These are phyloP conservation scores for Poecile montanus DNA, from an alignment of 2,797 vertebrate genomes.

Conservation along the genomic window DNA sequence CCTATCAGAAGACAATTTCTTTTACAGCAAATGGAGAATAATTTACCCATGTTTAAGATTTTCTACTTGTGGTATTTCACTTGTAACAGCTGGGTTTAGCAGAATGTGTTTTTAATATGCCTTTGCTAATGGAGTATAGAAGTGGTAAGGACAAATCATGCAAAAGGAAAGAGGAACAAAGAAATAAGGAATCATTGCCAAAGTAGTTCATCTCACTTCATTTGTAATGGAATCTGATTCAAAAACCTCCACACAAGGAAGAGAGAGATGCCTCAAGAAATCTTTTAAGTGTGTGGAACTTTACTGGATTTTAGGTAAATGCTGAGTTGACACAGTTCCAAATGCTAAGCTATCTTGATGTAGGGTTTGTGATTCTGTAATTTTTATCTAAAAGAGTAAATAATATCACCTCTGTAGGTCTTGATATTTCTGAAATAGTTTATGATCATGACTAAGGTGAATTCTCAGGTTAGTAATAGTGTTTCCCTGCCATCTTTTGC, in stretches of 20 bases:
- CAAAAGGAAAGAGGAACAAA: not conserved
- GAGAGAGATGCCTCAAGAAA: not conserved
- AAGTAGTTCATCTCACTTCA: not conserved
- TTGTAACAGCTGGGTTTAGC: not conserved
- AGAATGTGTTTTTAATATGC: not conserved
- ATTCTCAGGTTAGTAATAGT: not conserved
- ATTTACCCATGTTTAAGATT: not conserved
- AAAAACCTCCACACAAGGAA: not conserved
- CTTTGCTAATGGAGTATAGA: not conserved
- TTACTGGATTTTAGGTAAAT: not conserved
- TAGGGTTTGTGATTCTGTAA: not conserved
- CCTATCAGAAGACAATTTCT: not conserved
- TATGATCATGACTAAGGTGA: not conserved
- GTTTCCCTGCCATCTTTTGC: not conserved
- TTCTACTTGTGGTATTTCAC: not conserved
- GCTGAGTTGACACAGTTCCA: not conserved
- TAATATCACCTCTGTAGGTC: not conserved
- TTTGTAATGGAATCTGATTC: not conserved
- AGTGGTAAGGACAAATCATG: not conserved
- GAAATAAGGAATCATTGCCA: not conserved
- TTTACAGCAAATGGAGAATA: not conserved
- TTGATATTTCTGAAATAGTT: not conserved
- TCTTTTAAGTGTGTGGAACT: not conserved
- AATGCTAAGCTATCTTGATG: not conserved
- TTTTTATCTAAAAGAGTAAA: not conserved